Percentiles rank a stretch among this genome's conserved stretches.
phyloP scores from a whole-genome alignment of 2,888 invertebrate genomes.

The Trichopria drosophilae region DNA sequence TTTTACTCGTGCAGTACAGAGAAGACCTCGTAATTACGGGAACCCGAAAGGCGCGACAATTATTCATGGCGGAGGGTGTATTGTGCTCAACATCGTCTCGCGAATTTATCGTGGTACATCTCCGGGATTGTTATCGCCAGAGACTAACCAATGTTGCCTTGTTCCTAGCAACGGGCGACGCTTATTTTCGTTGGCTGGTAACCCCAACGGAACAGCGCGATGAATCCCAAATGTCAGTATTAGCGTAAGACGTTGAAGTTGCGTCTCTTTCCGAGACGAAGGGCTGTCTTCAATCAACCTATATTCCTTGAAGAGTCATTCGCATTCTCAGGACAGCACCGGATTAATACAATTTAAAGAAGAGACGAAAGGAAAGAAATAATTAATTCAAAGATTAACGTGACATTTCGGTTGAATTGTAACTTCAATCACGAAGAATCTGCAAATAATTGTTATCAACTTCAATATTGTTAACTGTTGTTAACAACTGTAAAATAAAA shows the following conservation, averaged over 20 bases:
- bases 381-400: too few species aligned
- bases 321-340: too few species aligned
- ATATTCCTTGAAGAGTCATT: slow-evolving; percentile 21
- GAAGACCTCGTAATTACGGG: too few species aligned
- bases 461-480: too few species aligned
- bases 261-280: slow-evolving; percentile 7
- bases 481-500: too few species aligned
- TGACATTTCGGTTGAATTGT: too few species aligned
- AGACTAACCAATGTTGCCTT: slow-evolving; percentile 31
- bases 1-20: too few species aligned
- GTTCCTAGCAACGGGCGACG: slow-evolving; percentile 32
- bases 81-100: slow-evolving; percentile 14
- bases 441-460: too few species aligned
- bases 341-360: too few species aligned
- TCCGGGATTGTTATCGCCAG: slow-evolving; percentile 42
- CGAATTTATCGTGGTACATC: slow-evolving; percentile 29
- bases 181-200: slow-evolving; percentile 30
- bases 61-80: slow-evolving; percentile 10
- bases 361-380: too few species aligned
- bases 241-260: slow-evolving; percentile 28
- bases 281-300: slow-evolving; percentile 22
- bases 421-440: too few species aligned
- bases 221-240: slow-evolving; percentile 36
- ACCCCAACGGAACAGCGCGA: slow-evolving; percentile 28
- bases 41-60: slow-evolving; percentile 6